Evolutionary conservation across 2,113 vertebrate species (phyloP), one percentile per base, ranked within the genome.

Genomic region (Aptenodytes patagonicus): DNA sequence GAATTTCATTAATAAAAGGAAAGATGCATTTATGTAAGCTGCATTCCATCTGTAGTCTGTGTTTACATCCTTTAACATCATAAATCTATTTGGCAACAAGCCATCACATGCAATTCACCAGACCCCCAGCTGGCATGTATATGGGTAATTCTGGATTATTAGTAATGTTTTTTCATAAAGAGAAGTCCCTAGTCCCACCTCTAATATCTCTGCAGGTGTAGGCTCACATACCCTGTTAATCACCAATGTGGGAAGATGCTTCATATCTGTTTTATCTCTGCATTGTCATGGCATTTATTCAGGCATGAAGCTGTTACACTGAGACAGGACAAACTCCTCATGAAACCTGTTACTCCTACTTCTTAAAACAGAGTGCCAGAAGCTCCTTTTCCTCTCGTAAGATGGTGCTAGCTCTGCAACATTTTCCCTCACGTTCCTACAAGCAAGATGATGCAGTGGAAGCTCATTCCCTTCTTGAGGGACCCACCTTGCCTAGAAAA

Each of bases 1-100:
- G 79, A 86, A 95, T 83, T 76, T 62, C 58, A 57, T 71, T 83
- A 88, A 47, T 83, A 54, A 32, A 83, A 77, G 55, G 47, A 66
- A 83, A 89, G 51, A 58, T 11, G 46, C 46, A 28, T 73, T 94
- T 80, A 64, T 19, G 65, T 46, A 92, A 90, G 54, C 82, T 32
- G 47, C 32, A 89, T 62, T 80, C 62, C 66, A 80, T 36, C 29
- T 31, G 77, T 0, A 69, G 49, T 13, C 75, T 18, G 19, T 36
- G 36, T 52, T 95, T 72, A 85, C 46, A 71, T 16, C 46, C n/a
- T 73, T 72, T 36, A 49, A 54, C 44, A 87, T 28, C 5, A 0
- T 15, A 42, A 57, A 57, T 81, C 60, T 73, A 20, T 80, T 36
- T 77, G 75, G 93, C 83, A 58, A 73, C 21, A 18, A 92, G 49